These are phyloP conservation scores for Aphidoletes aphidimyza DNA, from an alignment of 2,888 invertebrate genomes.

Conservation along the genomic window DNA sequence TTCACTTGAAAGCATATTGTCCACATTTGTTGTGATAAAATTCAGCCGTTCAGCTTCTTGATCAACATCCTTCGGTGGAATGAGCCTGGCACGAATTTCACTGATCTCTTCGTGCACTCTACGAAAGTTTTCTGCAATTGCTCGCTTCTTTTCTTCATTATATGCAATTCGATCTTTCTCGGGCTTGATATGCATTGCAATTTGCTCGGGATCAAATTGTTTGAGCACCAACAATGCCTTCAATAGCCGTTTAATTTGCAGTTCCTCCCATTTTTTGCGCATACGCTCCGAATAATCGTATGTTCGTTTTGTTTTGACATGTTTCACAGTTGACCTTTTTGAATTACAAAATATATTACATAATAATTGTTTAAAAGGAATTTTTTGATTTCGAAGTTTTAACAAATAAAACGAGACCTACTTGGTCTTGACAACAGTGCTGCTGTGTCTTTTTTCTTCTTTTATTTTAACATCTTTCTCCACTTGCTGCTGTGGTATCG, in stretches of 20 bases:
- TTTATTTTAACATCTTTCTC: slow-evolving; percentile 66
- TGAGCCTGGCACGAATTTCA: slow-evolving; percentile 63
- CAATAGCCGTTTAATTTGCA: slow-evolving; percentile 73
- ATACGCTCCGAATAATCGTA: slow-evolving; percentile 62
- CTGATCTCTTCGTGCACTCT: slow-evolving; percentile 63
- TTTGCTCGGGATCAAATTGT: slow-evolving; percentile 63
- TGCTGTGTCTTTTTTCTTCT: slow-evolving; percentile 59
- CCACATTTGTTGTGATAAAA: slow-evolving; percentile 57
- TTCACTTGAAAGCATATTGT: not conserved
- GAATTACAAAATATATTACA: not conserved
- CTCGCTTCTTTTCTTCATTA: slow-evolving; percentile 63
- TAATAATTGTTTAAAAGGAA: too few species aligned
- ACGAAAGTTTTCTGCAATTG: slow-evolving; percentile 59
- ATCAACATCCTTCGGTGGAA: slow-evolving; percentile 65
- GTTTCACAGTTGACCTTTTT: not conserved
- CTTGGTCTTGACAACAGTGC: slow-evolving; percentile 57
- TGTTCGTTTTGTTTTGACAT: slow-evolving; percentile 56
- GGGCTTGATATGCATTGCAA: slow-evolving; percentile 72
- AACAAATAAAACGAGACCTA: slow-evolving; percentile 55
- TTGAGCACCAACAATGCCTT: slow-evolving; percentile 65
- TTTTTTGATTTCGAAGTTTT: slow-evolving; percentile 57
- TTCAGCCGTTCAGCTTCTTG: slow-evolving; percentile 64
- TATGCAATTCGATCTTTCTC: slow-evolving; percentile 74
- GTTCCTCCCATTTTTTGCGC: slow-evolving; percentile 72
- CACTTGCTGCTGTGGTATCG: slow-evolving; percentile 61